Evolutionary conservation across 2,113 vertebrate species (phyloP), one percentile per base, ranked within the genome.

Genomic region (Promerops cafer): DNA sequence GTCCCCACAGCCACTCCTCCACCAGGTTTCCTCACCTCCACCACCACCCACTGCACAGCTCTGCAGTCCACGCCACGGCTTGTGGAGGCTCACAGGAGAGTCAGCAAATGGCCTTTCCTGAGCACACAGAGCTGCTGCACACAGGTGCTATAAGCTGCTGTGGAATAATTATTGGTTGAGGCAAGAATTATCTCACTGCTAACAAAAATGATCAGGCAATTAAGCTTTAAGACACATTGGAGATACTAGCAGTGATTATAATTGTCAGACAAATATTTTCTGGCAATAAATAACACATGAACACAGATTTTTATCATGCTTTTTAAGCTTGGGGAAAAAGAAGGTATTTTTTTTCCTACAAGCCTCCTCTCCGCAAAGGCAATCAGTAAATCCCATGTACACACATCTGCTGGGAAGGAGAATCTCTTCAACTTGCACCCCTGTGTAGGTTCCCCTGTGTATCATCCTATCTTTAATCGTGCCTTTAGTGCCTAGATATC

Each of bases 1-100:
- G 27, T 52, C 21, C 39, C 52, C n/a, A 19, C 45, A 69, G 90
- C 40, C n/a, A 2, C 78, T 85, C 42, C 31, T 84, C 39, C 47
- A 57, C n/a, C 2, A 0, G 28, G 18, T 42, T 71, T 81, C 50
- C 82, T 87, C 69, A 16, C 8, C 13, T 75, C 39, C 79, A 57
- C 26, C 86, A 6, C n/a, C 64, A 61, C 60, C 37, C 81, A 66
- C 7, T 4, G 56, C 5, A 2, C 42, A 33, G 60, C 65, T 79
- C 85, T 6, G 3, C n/a, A 10, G 40, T 6, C 33, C 5, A 0
- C 33, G 66, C 80, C 0, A 1, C 47, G 60, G 56, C 61, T 66
- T 1, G 3, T 19, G 26, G 31, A 45, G 44, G 57, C 44, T 47
- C 10, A 2, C 66, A 47, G 61, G 42, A 65, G 31, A 39, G 60